phyloP scores from a whole-genome alignment of 2,797 vertebrate genomes.

The Pseudochirops cupreus region DNA sequence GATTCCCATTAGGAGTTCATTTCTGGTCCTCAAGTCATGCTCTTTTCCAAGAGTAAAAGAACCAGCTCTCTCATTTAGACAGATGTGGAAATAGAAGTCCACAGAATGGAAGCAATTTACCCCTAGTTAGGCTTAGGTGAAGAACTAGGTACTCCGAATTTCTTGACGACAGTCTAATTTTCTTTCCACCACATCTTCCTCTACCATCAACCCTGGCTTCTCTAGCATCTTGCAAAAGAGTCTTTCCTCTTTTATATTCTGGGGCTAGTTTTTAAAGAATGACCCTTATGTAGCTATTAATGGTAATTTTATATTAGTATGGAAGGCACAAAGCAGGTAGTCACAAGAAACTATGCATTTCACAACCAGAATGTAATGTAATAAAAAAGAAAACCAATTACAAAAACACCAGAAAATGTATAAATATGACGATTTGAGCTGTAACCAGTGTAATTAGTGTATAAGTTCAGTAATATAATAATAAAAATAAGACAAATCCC shows the following conservation, averaged over 20 bases:
- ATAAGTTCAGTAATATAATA: slow-evolving; percentile 63
- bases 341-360: slow-evolving; percentile 43
- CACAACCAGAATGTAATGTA: slow-evolving; percentile 33
- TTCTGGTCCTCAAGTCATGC: neutral
- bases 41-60: neutral
- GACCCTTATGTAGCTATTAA: neutral
- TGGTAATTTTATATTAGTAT: slow-evolving; percentile 35
- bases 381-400: slow-evolving; percentile 77
- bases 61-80: neutral
- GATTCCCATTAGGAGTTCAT: neutral
- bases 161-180: neutral
- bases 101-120: neutral
- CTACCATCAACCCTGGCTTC: neutral
- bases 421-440: slow-evolving; percentile 71
- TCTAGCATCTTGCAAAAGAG: neutral
- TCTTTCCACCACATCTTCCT: neutral
- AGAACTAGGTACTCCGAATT: neutral
- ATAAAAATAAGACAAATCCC: slow-evolving; percentile 69
- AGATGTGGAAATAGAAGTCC: neutral
- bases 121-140: neutral
- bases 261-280: slow-evolving; percentile 46
- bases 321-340: slow-evolving; percentile 19
- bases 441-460: slow-evolving; percentile 64
- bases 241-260: neutral
- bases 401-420: slow-evolving; percentile 60